Conservation (phyloP, 1,140 invertebrate species). For the Micrasema minimum region DNA sequence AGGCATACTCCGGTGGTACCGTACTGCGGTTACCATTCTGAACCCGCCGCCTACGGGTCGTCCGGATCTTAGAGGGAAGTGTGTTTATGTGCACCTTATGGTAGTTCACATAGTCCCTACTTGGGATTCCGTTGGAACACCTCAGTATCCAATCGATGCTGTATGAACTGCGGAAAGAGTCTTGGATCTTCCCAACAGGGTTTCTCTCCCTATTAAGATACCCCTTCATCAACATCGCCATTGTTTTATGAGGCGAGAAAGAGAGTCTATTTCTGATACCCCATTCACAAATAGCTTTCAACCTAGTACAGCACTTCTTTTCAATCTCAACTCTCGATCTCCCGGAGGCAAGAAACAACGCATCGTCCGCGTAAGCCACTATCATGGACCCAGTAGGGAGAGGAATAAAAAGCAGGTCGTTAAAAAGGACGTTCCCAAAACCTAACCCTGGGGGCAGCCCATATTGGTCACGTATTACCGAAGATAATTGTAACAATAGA, state of each 20-base stretch:
- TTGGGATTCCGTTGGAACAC: no score
- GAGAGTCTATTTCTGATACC: neutral
- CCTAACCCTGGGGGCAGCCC: no score
- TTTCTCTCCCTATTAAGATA: neutral
- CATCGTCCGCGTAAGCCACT: slow-evolving; percentile 5
- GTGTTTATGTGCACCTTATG: slow-evolving; percentile 49
- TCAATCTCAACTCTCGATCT: neutral
- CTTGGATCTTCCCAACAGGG: neutral
- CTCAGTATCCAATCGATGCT: neutral
- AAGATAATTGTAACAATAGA: no score
- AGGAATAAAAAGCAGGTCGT: no score
- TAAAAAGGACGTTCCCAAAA: no score
- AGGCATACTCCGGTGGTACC: slow-evolving; percentile 30
- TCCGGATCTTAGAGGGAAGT: slow-evolving; percentile 62
- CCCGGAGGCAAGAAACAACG: neutral
- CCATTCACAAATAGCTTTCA: neutral
- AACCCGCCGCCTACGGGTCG: no score
- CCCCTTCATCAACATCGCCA: neutral
- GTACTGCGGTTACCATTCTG: slow-evolving; percentile 63
- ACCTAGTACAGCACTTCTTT: neutral
- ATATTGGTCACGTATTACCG: no score
- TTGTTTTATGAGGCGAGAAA: neutral
- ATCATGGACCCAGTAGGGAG: neutral
- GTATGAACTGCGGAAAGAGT: neutral
- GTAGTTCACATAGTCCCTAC: no score